A percentile compares a stretch with the other conserved stretches of the same genome.
phyloP scores from a whole-genome alignment of 2,797 vertebrate genomes.

The Ceryle rudis region DNA sequence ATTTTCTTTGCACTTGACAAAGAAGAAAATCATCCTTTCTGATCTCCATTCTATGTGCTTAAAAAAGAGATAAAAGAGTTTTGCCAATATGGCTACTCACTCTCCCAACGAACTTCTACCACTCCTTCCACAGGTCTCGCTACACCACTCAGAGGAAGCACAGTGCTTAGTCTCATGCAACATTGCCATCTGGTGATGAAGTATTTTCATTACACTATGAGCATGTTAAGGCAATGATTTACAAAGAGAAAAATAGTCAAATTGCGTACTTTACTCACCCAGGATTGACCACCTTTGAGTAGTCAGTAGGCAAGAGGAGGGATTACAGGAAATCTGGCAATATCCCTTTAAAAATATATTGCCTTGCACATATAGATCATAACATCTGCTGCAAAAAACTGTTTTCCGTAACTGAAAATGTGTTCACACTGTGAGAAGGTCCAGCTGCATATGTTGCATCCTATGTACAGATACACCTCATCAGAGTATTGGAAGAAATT shows the following conservation, averaged over 20 bases:
- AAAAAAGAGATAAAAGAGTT: conserved; percentile 22
- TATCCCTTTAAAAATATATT: not conserved
- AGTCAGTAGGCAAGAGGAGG: not conserved
- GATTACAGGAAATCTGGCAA: not conserved
- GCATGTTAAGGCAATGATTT: not conserved
- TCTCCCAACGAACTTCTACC: not conserved
- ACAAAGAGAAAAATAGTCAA: not conserved
- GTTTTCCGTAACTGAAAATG: fast-evolving
- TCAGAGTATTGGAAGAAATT: not conserved
- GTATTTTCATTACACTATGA: not conserved
- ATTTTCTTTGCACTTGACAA: conserved; percentile 16
- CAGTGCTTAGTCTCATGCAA: conserved; percentile 21
- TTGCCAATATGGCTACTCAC: conserved; percentile 10
- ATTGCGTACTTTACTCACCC: not conserved
- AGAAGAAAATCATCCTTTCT: conserved; percentile 26
- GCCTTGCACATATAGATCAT: not conserved
- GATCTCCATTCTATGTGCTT: not conserved
- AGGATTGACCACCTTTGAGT: not conserved
- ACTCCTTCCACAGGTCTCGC: not conserved
- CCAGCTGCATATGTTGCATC: not conserved
- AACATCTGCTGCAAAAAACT: not conserved
- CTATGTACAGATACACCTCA: not conserved
- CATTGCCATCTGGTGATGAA: conserved; percentile 58
- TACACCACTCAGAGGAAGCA: not conserved
- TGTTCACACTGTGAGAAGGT: not conserved